phyloP scores from a whole-genome alignment of 2,888 invertebrate genomes.

The Limnephilus marmoratus region DNA sequence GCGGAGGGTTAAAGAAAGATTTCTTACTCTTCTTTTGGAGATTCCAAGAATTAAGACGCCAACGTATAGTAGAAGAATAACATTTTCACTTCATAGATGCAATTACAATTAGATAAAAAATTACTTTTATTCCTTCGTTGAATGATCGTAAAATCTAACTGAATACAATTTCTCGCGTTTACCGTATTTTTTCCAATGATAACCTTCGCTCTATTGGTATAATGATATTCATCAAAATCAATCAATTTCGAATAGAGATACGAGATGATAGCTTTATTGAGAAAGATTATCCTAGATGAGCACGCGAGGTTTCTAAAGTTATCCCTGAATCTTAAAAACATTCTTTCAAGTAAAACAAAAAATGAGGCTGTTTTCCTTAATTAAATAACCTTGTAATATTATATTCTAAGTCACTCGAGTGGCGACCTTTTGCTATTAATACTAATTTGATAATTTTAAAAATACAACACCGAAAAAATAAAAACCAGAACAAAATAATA shows the following conservation, averaged over 20 bases:
- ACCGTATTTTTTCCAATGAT: not conserved
- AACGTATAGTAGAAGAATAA: not conserved
- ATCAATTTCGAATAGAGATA: not conserved
- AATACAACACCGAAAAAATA: not conserved
- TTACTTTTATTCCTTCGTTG: not conserved
- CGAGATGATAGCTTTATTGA: not conserved
- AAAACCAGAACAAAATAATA: not conserved
- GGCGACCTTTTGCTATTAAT: not conserved
- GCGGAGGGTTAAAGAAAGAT: not conserved
- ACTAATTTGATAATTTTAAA: not conserved
- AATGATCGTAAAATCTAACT: not conserved
- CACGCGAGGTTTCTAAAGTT: not conserved
- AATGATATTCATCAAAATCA: not conserved
- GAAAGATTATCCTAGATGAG: not conserved
- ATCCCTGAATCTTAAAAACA: not conserved
- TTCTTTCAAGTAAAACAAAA: not conserved
- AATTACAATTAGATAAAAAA: not conserved
- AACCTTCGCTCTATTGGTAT: not conserved
- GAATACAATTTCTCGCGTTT: not conserved
- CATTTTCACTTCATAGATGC: not conserved
- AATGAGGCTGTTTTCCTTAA: not conserved
- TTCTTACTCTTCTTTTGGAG: not conserved
- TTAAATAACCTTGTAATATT: not conserved
- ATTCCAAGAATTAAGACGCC: not conserved
- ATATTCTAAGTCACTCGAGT: not conserved